Percentiles rank a stretch among this genome's conserved stretches.
These are phyloP conservation scores for Bugula neritina DNA, from an alignment of 2,888 invertebrate genomes.

Conservation along the genomic window DNA sequence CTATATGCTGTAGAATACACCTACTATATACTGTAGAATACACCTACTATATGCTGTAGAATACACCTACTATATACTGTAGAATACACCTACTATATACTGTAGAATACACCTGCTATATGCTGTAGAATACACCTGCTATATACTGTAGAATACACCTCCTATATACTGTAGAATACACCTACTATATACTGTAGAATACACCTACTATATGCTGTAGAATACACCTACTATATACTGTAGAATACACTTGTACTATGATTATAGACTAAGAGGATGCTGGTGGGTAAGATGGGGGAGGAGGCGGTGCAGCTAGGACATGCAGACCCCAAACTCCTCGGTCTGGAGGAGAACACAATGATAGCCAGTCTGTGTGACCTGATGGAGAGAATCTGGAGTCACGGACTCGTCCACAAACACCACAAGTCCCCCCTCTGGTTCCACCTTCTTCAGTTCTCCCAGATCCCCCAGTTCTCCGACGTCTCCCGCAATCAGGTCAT, in stretches of 20 bases:
- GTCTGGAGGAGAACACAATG: conserved; percentile 87
- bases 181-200: too few relatives aligned
- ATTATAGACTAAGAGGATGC: conserved; percentile 84
- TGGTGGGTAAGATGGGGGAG: conserved; percentile 93
- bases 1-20: too few relatives aligned
- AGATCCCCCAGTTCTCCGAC: conserved; percentile 57
- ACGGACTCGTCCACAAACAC: conserved; percentile 87
- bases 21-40: too few relatives aligned
- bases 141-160: too few relatives aligned
- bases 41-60: too few relatives aligned
- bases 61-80: too few relatives aligned
- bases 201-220: too few relatives aligned
- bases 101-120: too few relatives aligned
- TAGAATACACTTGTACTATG: conserved; percentile 50
- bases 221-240: too few relatives aligned
- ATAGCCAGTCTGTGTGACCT: conserved; percentile 97
- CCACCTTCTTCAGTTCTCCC: conserved; percentile 82
- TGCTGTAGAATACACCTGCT: too few relatives aligned
- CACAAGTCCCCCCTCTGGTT: conserved; percentile 97
- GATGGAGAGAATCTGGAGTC: conserved; percentile 93
- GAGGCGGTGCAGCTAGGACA: conserved; percentile 92
- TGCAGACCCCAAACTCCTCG: conserved; percentile 62
- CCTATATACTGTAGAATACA: too few relatives aligned
- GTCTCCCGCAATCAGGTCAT: conserved; percentile 24
- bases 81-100: too few relatives aligned